phyloP scores from a whole-genome alignment of 2,113 vertebrate genomes.

The Meles meles region DNA sequence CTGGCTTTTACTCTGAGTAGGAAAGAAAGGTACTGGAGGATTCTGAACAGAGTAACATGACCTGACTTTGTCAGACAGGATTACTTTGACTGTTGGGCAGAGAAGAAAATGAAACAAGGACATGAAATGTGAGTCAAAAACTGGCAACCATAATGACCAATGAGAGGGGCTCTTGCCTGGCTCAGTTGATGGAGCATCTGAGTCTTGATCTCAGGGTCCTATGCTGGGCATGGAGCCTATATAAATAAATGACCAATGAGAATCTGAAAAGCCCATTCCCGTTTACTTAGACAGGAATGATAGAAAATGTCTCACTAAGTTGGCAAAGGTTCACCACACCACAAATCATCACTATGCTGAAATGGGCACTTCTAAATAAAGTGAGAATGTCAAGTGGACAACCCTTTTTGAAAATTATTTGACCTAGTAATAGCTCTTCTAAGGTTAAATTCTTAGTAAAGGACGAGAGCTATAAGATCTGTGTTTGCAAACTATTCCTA shows the following conservation, averaged over 20 bases:
- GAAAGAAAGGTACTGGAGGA: neutral
- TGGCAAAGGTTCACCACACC: neutral
- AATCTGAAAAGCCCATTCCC: neutral
- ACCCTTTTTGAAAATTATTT: neutral
- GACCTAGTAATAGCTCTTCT: neutral
- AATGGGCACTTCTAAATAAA: neutral
- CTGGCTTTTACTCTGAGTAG: neutral
- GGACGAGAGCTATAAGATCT: neutral
- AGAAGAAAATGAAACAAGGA: neutral
- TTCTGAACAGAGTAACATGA: neutral
- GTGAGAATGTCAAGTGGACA: neutral
- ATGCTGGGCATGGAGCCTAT: neutral
- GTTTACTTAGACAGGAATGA: neutral
- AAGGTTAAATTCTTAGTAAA: neutral
- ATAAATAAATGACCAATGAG: neutral
- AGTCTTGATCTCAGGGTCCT: neutral
- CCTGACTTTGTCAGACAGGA: neutral
- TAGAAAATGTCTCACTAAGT: neutral
- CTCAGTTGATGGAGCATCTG: neutral
- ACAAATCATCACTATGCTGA: neutral
- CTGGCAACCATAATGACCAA: neutral
- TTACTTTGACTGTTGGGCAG: neutral
- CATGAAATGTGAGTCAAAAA: neutral
- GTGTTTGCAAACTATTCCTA: neutral
- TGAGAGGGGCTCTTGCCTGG: neutral